These are phyloP conservation scores for Drosophila novamexicana DNA, from an alignment of 1,140 invertebrate species.

Conservation along the genomic window DNA sequence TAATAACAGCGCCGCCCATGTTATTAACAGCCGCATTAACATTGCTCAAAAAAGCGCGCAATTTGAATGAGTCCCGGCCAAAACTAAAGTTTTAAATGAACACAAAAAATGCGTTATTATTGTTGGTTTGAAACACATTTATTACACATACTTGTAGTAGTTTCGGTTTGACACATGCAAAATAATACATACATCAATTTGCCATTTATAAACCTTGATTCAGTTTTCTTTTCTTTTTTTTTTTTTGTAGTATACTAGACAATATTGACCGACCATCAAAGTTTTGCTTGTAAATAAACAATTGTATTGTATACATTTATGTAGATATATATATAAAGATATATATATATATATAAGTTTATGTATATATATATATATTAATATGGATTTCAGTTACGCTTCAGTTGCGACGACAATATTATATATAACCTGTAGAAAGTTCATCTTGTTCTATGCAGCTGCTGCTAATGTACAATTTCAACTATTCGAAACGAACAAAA, in stretches of 20 bases:
- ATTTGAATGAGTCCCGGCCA: neutral
- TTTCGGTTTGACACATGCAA: constrained; percentile 26
- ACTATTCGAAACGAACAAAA: constrained; percentile 1
- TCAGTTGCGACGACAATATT: neutral
- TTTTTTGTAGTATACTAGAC: neutral
- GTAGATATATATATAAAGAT: neutral
- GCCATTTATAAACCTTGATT: constrained; percentile 2
- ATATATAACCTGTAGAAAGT: constrained; percentile 8
- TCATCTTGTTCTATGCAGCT: constrained; percentile 7
- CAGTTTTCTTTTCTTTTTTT: neutral
- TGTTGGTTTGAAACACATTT: constrained; percentile 47
- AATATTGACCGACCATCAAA: constrained; percentile 12
- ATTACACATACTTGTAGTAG: constrained; percentile 42
- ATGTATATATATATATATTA: neutral
- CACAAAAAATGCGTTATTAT: constrained; percentile 1
- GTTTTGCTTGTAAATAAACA: constrained; percentile 8
- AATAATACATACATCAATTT: constrained; percentile 14
- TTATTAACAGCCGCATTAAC: neutral
- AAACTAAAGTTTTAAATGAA: neutral
- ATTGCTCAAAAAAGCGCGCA: neutral
- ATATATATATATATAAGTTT: no score
- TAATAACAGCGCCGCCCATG: neutral
- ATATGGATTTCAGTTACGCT: neutral
- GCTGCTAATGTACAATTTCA: constrained; percentile 22
- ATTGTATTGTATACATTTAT: constrained; percentile 8